Evolutionary conservation across 2,113 vertebrate species (phyloP), one percentile per base, ranked within the genome.

Genomic region (Pterocles orientalis): DNA sequence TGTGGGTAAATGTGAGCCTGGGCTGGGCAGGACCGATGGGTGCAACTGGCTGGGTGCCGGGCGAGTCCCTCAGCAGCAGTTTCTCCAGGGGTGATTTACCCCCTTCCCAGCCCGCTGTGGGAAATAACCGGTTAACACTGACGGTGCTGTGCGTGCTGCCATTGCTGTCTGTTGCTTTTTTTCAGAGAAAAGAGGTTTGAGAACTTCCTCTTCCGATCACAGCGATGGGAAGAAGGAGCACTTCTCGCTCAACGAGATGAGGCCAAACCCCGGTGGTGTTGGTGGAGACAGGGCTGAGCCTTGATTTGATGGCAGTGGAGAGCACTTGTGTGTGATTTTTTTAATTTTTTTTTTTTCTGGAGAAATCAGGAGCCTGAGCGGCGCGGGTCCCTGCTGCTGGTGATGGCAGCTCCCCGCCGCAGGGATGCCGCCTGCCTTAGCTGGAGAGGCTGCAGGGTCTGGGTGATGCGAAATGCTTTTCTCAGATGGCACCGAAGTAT

Each of bases 241-340:
- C 56, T 73, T 31, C n/a, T 93, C 13, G 10, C 84, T 82, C 75
- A 75, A 34, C 78, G 79, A 72, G 60, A 69, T 1, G 14, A 97
- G 82, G 80, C 41, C n/a, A 29, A 51, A 41, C 50, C 57, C 48
- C n/a, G 36, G 70, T 8, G 80, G 16, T 62, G 34, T n/a, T 31
- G 58, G 75, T 33, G 15, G 82, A 90, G 73, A 21, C 17, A 20
- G 33, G 84, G 82, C 75, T 39, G 41, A 31, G 72, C 5, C 76
- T 81, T 94, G 95, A 53, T 96, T 93, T 92, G 92, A 87, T 70
- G 92, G 26, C 28, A 4, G 5, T 65, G 88, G 84, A 86, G 61
- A 69, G 65, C 56, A 60, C 91, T 86, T 60, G 10, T 45, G 48
- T 31, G 24, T 45, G 60, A 6, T 77, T 88, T 28, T 45, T 41